Evolutionary conservation across 1,140 invertebrate genomes (phyloP).

Genomic region (Oncopeltus fasciatus): DNA sequence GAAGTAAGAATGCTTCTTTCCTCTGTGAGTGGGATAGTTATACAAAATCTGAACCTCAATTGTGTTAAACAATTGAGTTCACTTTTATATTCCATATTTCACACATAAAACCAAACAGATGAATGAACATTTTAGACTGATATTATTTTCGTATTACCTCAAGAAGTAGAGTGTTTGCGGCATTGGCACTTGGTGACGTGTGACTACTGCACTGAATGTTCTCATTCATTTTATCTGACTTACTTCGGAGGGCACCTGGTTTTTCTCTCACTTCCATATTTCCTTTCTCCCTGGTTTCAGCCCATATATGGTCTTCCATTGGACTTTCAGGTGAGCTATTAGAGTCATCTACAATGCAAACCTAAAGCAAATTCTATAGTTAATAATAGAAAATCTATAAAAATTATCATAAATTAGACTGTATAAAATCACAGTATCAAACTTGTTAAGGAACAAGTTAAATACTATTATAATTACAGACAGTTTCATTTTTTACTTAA

Average conservation of each 20-base stretch:
- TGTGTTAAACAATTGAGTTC: no score
- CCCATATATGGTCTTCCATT: slow-evolving; percentile 14
- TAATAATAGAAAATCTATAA: slow-evolving; percentile 14
- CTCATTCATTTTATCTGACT: slow-evolving; percentile 26
- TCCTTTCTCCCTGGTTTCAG: slow-evolving; percentile 28
- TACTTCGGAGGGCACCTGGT: slow-evolving; percentile 16
- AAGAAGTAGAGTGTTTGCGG: slow-evolving; percentile 11
- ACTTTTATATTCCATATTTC: no score
- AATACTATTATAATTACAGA: no score
- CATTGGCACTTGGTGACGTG: slow-evolving; percentile 11
- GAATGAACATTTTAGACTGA: no score
- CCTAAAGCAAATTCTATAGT: slow-evolving; percentile 10
- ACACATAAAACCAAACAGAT: no score
- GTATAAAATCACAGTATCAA: no score
- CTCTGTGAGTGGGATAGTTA: no score
- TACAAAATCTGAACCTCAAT: no score
- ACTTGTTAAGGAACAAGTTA: no score
- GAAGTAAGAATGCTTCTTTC: no score
- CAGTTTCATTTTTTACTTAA: no score
- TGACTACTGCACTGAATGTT: slow-evolving; percentile 22
- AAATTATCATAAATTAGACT: no score
- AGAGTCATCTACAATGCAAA: slow-evolving; percentile 16
- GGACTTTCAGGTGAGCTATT: slow-evolving; percentile 3
- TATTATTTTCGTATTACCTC: not conserved
- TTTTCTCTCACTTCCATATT: slow-evolving; percentile 29